These are phyloP conservation scores for Chloroceryle amazona DNA, from an alignment of 2,797 vertebrate species.

Conservation along the genomic window DNA sequence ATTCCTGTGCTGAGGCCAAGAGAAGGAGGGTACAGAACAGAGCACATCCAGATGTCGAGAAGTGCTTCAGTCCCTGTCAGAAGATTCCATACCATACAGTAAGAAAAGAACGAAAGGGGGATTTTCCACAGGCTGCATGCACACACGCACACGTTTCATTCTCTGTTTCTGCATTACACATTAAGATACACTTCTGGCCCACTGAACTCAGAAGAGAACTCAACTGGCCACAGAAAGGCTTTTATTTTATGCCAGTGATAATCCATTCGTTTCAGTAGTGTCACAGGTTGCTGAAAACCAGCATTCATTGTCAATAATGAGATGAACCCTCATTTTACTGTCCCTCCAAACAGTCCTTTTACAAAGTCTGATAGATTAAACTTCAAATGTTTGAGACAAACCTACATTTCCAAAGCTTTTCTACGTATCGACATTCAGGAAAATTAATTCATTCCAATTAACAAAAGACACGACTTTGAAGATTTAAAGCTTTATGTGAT, in stretches of 20 bases:
- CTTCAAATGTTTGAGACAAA: not conserved
- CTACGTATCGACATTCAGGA: not conserved
- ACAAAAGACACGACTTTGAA: not conserved
- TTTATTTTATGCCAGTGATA: slow-evolving; percentile 39
- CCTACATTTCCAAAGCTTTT: not conserved
- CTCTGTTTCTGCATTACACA: not conserved
- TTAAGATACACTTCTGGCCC: not conserved
- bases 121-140: not conserved
- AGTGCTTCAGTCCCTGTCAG: not conserved
- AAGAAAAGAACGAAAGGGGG: not conserved
- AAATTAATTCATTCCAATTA: not conserved
- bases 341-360: not conserved
- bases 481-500: not conserved
- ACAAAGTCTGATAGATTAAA: not conserved
- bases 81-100: fast-evolving
- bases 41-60: not conserved
- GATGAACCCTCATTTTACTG: not conserved
- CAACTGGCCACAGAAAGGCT: not conserved
- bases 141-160: not conserved
- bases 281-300: slow-evolving; percentile 20
- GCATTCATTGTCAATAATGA: not conserved
- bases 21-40: not conserved
- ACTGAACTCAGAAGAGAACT: not conserved
- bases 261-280: not conserved
- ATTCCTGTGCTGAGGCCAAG: not conserved